Percentiles rank a stretch among this genome's conserved stretches.
These are phyloP conservation scores for Zoanthus gigantus DNA, from an alignment of 92 coral and sea anemone species.

Conservation along the genomic window DNA sequence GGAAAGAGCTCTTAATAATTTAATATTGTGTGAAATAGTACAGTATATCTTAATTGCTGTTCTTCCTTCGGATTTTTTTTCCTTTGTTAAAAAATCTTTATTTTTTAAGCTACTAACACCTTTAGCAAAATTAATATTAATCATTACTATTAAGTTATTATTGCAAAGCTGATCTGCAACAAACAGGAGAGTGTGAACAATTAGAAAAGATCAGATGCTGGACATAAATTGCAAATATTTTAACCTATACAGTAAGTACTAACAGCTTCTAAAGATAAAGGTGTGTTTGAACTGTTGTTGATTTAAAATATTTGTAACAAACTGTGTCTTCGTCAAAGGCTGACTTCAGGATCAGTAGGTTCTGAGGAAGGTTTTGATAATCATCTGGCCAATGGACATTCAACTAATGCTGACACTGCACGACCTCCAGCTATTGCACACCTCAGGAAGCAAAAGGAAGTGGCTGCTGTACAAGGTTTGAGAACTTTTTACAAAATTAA, in stretches of 20 bases:
- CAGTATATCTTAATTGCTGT: too few species aligned
- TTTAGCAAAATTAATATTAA: not conserved
- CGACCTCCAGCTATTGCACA: slow-evolving; percentile 83
- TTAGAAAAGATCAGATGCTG: not conserved
- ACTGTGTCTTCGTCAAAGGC: slow-evolving; percentile 52
- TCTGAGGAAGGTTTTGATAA: slow-evolving; percentile 82
- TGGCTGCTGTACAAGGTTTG: slow-evolving; percentile 88
- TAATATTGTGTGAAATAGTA: too few species aligned
- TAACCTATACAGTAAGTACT: not conserved
- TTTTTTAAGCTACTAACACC: not conserved
- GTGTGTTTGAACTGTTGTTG: not conserved
- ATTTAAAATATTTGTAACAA: too few species aligned
- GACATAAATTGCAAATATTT: not conserved
- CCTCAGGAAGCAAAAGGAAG: slow-evolving; percentile 80
- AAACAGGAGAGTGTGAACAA: not conserved
- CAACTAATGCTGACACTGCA: slow-evolving; percentile 65
- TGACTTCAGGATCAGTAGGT: slow-evolving; percentile 81
- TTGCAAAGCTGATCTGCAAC: not conserved
- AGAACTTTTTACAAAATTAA: not conserved
- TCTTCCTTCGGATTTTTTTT: not conserved
- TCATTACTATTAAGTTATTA: not conserved
- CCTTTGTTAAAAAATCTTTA: not conserved
- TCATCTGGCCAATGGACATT: slow-evolving; percentile 77
- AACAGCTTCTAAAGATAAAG: not conserved
- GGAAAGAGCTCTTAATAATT: too few species aligned